Base-by-base conservation (phyloP, 2,888 invertebrate species). In the Plagodis dolabraria region DNA sequence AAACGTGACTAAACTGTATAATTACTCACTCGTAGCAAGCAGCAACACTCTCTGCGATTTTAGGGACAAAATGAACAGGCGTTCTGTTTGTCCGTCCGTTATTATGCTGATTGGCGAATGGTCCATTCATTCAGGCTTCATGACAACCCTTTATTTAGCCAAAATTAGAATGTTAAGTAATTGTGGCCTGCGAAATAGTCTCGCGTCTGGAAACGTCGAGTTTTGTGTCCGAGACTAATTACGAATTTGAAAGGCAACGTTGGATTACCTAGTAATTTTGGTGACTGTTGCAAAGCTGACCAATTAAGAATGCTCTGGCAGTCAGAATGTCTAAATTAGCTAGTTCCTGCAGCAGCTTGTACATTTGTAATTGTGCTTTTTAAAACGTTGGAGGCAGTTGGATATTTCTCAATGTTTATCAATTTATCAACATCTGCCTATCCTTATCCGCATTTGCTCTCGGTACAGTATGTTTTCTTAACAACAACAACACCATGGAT, bases 151-250 rank as follows among this genome's bases (percentile, higher is more conserved):
- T 60, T 49, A 53, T 48, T 53, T 55, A 53, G 47, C 52, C 50
- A 51, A 47, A 58, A 64, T 64, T 64, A 60, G 55, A 58, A 60
- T 55, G 60, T 57, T 53, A 57, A 22, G 22, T 22, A 22, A 64
- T 60, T 60, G 60, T 46, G 40, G 57, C 52, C 55, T 45, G 55
- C 47, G 47, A 51, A 47, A 47, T 47, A 11, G 51, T 35, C 22
- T n/a, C 9, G 55, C 50, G 36, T 47, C 38, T 47, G 53, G 38
- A 53, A 46, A 53, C 34, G 12, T 6, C 43, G 43, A 43, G 43
- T 12, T 53, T 47, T 38, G 11, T 38, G 33, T 43, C 5, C 34
- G 12, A 7, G 42, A 42, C 40, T 53, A 56, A 56, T 56, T 56
- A 49, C 49, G 36, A 49, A 44, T 56, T 56, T 56, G 55, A 49